These are phyloP conservation scores for Corythornis leucogaster DNA, from an alignment of 2,797 vertebrate genomes.

Conservation along the genomic window DNA sequence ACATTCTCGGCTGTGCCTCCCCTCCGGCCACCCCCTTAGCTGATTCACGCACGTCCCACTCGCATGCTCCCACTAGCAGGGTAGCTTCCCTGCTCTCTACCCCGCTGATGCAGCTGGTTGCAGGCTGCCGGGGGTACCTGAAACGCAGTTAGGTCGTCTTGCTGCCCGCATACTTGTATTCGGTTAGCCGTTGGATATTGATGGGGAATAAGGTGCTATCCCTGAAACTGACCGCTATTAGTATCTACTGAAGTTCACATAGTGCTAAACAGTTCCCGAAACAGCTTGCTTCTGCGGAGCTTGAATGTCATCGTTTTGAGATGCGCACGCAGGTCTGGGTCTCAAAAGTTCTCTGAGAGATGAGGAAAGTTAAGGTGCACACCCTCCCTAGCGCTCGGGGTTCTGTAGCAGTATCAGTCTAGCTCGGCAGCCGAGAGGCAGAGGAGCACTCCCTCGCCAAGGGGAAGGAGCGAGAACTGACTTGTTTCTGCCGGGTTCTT, in stretches of 20 bases:
- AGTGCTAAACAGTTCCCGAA: not conserved
- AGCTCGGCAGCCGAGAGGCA: not conserved
- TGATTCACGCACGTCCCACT: fast-evolving
- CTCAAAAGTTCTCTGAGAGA: not conserved
- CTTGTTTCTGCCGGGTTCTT: fast-evolving
- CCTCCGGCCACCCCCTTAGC: not conserved
- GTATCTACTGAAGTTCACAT: fast-evolving
- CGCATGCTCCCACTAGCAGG: too few species aligned
- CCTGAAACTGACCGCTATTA: not conserved
- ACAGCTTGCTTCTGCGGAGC: not conserved
- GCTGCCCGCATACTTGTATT: not conserved
- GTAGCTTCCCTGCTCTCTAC: too few species aligned
- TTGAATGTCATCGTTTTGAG: not conserved
- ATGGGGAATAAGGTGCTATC: not conserved
- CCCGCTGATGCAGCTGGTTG: too few species aligned
- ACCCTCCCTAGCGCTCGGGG: fast-evolving
- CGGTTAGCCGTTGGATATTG: too few species aligned
- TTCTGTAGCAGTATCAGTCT: fast-evolving
- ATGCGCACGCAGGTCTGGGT: not conserved
- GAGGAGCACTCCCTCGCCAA: fast-evolving
- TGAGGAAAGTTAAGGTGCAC: fast-evolving
- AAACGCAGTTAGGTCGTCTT: not conserved
- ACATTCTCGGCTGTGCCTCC: not conserved
- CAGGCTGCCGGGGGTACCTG: not conserved
- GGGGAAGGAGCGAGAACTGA: not conserved